These are phyloP conservation scores for Heliornis fulica DNA, from an alignment of 2,113 vertebrate species.

Conservation along the genomic window DNA sequence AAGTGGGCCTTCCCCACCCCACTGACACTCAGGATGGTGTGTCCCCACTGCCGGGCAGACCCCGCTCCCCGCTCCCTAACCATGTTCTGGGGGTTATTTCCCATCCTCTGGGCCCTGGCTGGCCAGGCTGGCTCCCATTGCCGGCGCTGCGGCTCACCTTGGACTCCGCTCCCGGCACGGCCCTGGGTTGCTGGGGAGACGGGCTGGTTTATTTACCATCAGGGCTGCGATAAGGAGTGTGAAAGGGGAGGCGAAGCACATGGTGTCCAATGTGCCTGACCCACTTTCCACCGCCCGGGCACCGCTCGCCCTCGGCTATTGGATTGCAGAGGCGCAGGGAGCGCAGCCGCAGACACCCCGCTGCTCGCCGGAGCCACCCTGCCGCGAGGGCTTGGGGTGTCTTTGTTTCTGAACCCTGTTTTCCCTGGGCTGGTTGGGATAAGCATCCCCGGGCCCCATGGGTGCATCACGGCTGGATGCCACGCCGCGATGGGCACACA, in stretches of 20 bases:
- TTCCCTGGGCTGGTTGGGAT: rapidly evolving
- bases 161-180: slow-evolving; percentile 26
- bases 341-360: rapidly evolving
- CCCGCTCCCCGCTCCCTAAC: rapidly evolving
- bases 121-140: background rate
- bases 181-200: slow-evolving; percentile 55
- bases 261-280: slow-evolving; percentile 60
- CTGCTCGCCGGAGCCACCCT: background rate
- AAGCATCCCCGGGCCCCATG: rapidly evolving
- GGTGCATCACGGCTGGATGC: rapidly evolving
- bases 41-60: background rate
- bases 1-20: background rate
- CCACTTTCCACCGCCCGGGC: slow-evolving; percentile 19
- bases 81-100: rapidly evolving
- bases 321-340: background rate
- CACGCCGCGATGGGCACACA: rapidly evolving
- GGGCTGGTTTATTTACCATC: slow-evolving; percentile 49
- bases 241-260: slow-evolving; percentile 32
- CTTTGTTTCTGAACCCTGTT: rapidly evolving
- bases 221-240: slow-evolving; percentile 34
- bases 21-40: rapidly evolving
- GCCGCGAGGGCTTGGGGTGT: rapidly evolving
- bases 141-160: background rate
- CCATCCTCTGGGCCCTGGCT: background rate
- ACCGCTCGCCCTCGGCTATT: background rate